A percentile compares a stretch with the other conserved stretches of the same genome.
Evolutionary conservation across 2,113 vertebrate genomes (phyloP).

Genomic region (Actenoides hombroni): DNA sequence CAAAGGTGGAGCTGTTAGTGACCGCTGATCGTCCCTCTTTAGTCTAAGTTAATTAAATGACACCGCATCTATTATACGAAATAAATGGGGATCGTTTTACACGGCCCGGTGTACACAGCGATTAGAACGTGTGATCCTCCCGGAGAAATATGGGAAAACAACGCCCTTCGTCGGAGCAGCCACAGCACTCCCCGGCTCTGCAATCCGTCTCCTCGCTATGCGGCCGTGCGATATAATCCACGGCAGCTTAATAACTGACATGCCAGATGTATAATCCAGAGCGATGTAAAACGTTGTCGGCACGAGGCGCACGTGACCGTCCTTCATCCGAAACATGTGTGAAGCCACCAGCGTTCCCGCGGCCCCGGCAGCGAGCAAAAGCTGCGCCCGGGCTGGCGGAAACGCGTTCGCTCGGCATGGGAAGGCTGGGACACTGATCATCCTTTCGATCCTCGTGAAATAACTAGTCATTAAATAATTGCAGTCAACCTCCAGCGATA

Average conservation of each 20-base stretch:
- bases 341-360: neutral
- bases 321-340: neutral
- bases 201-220: neutral
- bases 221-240: neutral
- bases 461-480: neutral
- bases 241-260: neutral
- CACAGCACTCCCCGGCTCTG: neutral
- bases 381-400: neutral
- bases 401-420: neutral
- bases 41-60: slow-evolving; percentile 74
- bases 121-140: slow-evolving; percentile 43
- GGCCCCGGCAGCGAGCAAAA: neutral
- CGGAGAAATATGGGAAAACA: slow-evolving; percentile 46
- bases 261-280: neutral
- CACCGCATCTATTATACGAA: slow-evolving; percentile 51
- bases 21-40: slow-evolving; percentile 61
- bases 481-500: too few relatives aligned
- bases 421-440: neutral
- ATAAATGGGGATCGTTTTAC: slow-evolving; percentile 61
- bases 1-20: slow-evolving; percentile 60
- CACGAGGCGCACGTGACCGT: neutral
- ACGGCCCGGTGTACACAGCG: neutral
- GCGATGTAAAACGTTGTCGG: neutral
- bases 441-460: neutral
- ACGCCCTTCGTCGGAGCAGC: slow-evolving; percentile 10